Percentiles rank a stretch among this genome's conserved stretches.
Conservation (phyloP, 2,797 vertebrate species). For the Myoxocephalus aenaeus region DNA sequence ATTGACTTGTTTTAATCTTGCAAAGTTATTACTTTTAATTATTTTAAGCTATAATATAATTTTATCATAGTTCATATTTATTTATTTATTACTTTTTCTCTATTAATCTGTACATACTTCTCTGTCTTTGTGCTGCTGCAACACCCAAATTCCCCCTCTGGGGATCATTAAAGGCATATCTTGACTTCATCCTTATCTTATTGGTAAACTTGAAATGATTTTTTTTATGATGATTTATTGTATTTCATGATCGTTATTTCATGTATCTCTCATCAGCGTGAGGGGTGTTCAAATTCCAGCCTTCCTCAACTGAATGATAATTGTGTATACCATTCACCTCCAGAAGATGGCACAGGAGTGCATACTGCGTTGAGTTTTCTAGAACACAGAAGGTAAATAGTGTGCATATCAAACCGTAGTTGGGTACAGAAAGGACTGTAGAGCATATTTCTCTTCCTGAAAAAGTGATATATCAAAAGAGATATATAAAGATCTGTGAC, state of each 20-base stretch:
- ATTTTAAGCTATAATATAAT: background rate
- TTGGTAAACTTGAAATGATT: background rate
- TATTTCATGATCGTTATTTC: background rate
- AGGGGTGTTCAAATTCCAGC: background rate
- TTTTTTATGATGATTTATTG: background rate
- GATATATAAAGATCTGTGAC: background rate
- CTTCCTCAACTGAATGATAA: background rate
- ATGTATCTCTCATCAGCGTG: background rate
- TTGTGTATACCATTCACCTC: conserved; percentile 17
- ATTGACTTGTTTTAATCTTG: background rate
- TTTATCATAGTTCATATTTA: background rate
- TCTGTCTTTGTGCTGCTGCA: background rate
- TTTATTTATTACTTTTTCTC: background rate
- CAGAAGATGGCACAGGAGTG: conserved; percentile 55
- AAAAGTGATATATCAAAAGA: background rate
- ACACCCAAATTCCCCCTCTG: background rate
- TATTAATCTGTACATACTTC: background rate
- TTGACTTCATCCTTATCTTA: no score
- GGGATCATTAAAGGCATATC: background rate
- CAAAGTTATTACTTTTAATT: background rate
- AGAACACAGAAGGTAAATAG: background rate
- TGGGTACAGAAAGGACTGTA: background rate
- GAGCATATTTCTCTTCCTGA: background rate
- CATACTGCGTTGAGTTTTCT: background rate
- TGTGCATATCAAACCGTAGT: background rate